Base-by-base conservation (phyloP, 2,797 vertebrate species). In the Alectoris magna region DNA sequence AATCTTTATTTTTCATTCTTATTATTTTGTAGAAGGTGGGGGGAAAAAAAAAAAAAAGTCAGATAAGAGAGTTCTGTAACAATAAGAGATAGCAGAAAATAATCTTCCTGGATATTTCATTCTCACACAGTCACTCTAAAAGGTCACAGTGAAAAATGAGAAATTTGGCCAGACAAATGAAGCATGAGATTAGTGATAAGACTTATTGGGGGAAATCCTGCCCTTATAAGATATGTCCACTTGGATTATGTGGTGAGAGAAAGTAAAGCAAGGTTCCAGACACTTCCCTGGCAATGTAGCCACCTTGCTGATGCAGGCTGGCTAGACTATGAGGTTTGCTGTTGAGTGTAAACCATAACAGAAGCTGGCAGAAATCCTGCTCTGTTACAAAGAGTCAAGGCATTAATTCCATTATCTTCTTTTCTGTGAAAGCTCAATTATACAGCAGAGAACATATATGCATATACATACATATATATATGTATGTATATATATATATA, bases 221-320 rank as follows among this genome's bases (percentile, higher is more conserved):
- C 31, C 83, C 14, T 60, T 77, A 91, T 55, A 49, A 89, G 62
- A 58, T 93, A 41, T 71, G 62, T 85, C 78, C 62, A 38, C 67
- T 94, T 93, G 55, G 66, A 68, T 60, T 41, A 49, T 8, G 15
- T 66, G 27, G 11, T 82, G 31, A 89, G 17, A 6, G 1, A 91
- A 87, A 80, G 34, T 31, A 94, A 70, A 87, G 48, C 24, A 71
- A 79, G 68, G 15, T 84, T 91, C 64, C 68, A 80, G 79, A 56
- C 41, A 89, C 6, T 89, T 92, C 70, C 46, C 48, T 90, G 77
- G 68, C 81, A 87, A 39, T 51, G 88, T 69, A 73, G 6, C 6
- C 22, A 34, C 39, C 15, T 43, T 81, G 11, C 24, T 84, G 68
- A 87, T 74, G 36, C 27, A 41, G 27, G 16, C 14, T 90, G 71